Evolutionary conservation across 2,888 invertebrate species (phyloP).

Genomic region (Cynaeus angustus): DNA sequence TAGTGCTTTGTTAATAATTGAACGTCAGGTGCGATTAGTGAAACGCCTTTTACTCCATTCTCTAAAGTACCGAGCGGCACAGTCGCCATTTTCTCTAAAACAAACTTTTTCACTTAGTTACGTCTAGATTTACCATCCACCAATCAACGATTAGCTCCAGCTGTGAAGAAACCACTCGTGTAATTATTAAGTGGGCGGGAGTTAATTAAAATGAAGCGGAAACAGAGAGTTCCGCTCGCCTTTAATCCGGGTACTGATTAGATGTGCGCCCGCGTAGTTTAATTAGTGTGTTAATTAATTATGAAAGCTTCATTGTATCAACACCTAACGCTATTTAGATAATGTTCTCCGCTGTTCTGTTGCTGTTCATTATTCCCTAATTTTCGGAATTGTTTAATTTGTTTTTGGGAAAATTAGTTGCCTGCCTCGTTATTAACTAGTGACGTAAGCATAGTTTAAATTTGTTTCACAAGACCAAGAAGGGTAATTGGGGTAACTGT

Average conservation of each 20-base stretch:
- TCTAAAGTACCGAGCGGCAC: slow-evolving; percentile 61
- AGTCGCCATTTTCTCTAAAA: slow-evolving; percentile 47
- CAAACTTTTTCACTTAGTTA: slow-evolving; percentile 55
- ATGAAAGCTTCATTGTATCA: slow-evolving; percentile 70
- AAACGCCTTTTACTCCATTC: slow-evolving; percentile 64
- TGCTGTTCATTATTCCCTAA: slow-evolving; percentile 58
- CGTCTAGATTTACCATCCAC: slow-evolving; percentile 9
- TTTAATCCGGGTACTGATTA: slow-evolving; percentile 66
- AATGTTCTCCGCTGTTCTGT: slow-evolving; percentile 60
- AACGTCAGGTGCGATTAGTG: slow-evolving; percentile 69
- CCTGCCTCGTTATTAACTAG: slow-evolving; percentile 4
- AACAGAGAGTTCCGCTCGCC: slow-evolving; percentile 55
- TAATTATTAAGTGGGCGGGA: slow-evolving; percentile 62
- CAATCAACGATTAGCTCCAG: slow-evolving; percentile 14
- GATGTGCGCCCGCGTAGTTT: slow-evolving; percentile 69
- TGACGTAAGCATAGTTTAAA: not conserved
- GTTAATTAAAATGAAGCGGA: slow-evolving; percentile 60
- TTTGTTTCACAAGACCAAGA: not conserved
- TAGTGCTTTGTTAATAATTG: slow-evolving; percentile 70
- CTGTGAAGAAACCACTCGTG: slow-evolving; percentile 2
- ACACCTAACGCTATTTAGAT: slow-evolving; percentile 68
- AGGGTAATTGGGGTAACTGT: no score
- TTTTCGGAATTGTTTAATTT: slow-evolving; percentile 65
- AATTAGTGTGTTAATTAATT: slow-evolving; percentile 71
- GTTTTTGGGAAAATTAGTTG: slow-evolving; percentile 64